Evolutionary conservation across 2,888 invertebrate genomes (phyloP).

Genomic region (Ferdinandea cuprea): DNA sequence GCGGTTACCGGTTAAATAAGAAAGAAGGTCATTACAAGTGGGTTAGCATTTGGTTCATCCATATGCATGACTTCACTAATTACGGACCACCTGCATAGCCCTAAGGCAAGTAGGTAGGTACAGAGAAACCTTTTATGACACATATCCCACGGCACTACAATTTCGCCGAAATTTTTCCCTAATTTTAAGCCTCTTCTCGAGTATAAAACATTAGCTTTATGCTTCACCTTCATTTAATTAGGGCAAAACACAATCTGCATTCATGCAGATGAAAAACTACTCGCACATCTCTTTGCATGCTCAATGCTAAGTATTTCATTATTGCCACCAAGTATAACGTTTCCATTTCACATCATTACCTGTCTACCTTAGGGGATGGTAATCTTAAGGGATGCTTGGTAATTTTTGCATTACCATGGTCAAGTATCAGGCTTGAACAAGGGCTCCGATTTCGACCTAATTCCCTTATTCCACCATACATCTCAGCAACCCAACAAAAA

Average conservation of each 20-base stretch:
- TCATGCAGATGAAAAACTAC: slow-evolving; percentile 41
- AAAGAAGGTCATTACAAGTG: background rate
- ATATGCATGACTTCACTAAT: slow-evolving; percentile 16
- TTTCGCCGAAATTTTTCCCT: background rate
- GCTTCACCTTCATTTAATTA: slow-evolving; percentile 13
- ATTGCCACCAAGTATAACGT: slow-evolving; percentile 41
- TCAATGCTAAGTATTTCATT: slow-evolving; percentile 60
- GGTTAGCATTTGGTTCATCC: background rate
- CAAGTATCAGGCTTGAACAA: slow-evolving; percentile 49
- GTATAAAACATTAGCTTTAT: background rate
- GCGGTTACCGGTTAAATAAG: too few species aligned
- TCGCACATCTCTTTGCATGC: slow-evolving; percentile 40
- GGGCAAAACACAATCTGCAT: slow-evolving; percentile 42
- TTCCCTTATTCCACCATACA: slow-evolving; percentile 1
- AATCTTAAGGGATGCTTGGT: slow-evolving; percentile 45
- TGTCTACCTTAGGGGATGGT: slow-evolving; percentile 47
- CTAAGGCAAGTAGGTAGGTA: background rate
- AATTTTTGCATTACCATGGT: slow-evolving; percentile 68
- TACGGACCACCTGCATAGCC: slow-evolving; percentile 31
- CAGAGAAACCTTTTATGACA: background rate
- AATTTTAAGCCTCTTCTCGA: slow-evolving; percentile 3
- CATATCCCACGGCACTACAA: background rate
- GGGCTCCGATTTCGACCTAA: slow-evolving; percentile 44
- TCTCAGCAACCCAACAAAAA: background rate
- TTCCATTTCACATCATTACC: slow-evolving; percentile 69